Base-by-base conservation (phyloP, 2,888 invertebrate species). In the Harpalus rufipes region DNA sequence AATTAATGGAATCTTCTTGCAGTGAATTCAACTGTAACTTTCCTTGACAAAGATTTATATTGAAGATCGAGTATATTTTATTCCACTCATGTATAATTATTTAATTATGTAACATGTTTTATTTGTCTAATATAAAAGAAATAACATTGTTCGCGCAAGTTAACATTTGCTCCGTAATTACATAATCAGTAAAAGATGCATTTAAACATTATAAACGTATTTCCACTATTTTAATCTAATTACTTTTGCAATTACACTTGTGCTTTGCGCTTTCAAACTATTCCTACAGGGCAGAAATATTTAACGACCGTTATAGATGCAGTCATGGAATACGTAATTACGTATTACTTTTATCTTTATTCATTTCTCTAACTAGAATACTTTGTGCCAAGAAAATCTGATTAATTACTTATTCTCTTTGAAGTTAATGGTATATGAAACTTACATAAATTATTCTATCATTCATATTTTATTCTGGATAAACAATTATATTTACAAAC, bases 141-240 rank as follows among this genome's bases (percentile, higher is more conserved):
- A 51, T 10, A 12, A 10, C 1, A 51, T 51, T 12, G 44, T 12
- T 51, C 12, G 44, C 12, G 10, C 10, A 51, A 51, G 10, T 12
- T 51, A 51, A 12, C 44, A 51, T 51, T 51, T 12, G 44, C 10
- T 51, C 44, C 7, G 12, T 68, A 74, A 74, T 44, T 41, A 18
- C 44, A 16, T 51, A 44, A 74, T 44, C 44, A 74, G 16, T n/a
- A 68, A 18, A 21, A 72, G 16, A 44, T 72, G 14, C n/a, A 74
- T 7, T 41, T 14, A 41, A 74, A 74, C 8, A 44, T 18, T 44
- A 16, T 12, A 2, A 74, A 74, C 72, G 72, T 74, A 74, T 74
- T 74, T 74, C 44, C 44, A 74, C 44, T 74, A 74, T 74, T 74
- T 74, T 74, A 44, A 74, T 41, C 44, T 74, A 74, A 74, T 74